These are phyloP conservation scores for Keiferia lycopersicella DNA, from an alignment of 2,888 invertebrate genomes.

Conservation along the genomic window DNA sequence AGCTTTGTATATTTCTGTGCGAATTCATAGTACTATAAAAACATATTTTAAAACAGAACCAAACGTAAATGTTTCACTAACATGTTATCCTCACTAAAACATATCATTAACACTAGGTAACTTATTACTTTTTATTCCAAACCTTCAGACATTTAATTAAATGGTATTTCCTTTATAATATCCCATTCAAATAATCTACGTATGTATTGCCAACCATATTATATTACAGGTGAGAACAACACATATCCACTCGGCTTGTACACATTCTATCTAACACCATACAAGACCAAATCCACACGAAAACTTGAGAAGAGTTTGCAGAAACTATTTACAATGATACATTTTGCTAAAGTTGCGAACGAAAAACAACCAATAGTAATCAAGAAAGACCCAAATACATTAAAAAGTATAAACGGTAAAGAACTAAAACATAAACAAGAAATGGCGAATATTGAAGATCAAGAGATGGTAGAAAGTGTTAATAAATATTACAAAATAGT, in stretches of 20 bases:
- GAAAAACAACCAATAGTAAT: neutral
- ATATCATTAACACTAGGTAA: neutral
- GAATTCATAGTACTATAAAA: too few species aligned
- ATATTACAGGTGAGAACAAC: conserved; percentile 52
- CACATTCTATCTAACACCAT: conserved; percentile 43
- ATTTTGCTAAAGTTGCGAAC: neutral
- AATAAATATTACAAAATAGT: neutral
- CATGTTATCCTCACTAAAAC: neutral
- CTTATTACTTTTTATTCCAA: neutral
- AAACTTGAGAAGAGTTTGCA: neutral
- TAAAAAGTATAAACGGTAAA: neutral
- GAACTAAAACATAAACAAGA: neutral
- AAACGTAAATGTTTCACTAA: too few species aligned
- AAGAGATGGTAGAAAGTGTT: conserved; percentile 13
- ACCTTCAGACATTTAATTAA: too few species aligned
- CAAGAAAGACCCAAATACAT: neutral
- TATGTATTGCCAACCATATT: too few species aligned
- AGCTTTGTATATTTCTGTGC: too few species aligned
- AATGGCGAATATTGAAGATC: conserved; percentile 7
- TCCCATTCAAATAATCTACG: too few species aligned
- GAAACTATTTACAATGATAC: conserved; percentile 11
- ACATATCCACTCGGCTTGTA: conserved; percentile 45
- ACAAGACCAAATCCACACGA: conserved; percentile 21
- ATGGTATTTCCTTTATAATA: too few species aligned
- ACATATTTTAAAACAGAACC: too few species aligned